These are phyloP conservation scores for Drosophila serrata DNA, from an alignment of 1,140 invertebrate species.

Conservation along the genomic window DNA sequence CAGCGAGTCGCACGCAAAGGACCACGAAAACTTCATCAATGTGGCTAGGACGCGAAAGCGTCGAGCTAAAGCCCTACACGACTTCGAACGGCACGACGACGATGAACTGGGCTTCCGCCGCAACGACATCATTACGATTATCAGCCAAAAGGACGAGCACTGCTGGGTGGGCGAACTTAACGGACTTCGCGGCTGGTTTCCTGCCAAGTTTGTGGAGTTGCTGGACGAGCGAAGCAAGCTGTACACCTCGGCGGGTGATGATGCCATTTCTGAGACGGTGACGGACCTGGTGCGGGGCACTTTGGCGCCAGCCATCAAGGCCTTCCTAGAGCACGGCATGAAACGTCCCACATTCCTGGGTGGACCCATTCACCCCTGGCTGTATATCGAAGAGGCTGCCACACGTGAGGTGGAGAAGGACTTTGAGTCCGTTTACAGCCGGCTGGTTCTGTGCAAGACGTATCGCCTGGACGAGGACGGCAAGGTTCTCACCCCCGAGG, in stretches of 20 bases:
- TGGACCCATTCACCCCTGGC: slow-evolving; percentile 98
- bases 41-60: slow-evolving; percentile 94
- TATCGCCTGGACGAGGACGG: slow-evolving; percentile 99
- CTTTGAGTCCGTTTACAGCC: slow-evolving; percentile 98
- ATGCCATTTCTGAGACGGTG: slow-evolving; percentile 97
- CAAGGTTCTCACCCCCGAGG: slow-evolving; percentile 99
- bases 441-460: slow-evolving; percentile 98
- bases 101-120: slow-evolving; percentile 99
- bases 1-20: slow-evolving; percentile 97
- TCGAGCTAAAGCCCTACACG: slow-evolving; percentile 93
- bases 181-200: slow-evolving; percentile 99
- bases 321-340: slow-evolving; percentile 98
- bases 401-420: slow-evolving; percentile 98
- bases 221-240: slow-evolving; percentile 98
- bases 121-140: slow-evolving; percentile 99
- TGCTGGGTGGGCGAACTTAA: slow-evolving; percentile 99
- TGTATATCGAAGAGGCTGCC: slow-evolving; percentile 99
- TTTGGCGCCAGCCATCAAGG: slow-evolving; percentile 96
- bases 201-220: slow-evolving; percentile 98
- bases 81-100: slow-evolving; percentile 99
- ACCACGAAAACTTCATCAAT: slow-evolving; percentile 97
- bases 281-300: slow-evolving; percentile 98
- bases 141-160: slow-evolving; percentile 99
- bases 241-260: slow-evolving; percentile 98
- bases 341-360: slow-evolving; percentile 94